phyloP scores from a whole-genome alignment of 2,797 vertebrate species.

The Sebastes kiyomatsui region DNA sequence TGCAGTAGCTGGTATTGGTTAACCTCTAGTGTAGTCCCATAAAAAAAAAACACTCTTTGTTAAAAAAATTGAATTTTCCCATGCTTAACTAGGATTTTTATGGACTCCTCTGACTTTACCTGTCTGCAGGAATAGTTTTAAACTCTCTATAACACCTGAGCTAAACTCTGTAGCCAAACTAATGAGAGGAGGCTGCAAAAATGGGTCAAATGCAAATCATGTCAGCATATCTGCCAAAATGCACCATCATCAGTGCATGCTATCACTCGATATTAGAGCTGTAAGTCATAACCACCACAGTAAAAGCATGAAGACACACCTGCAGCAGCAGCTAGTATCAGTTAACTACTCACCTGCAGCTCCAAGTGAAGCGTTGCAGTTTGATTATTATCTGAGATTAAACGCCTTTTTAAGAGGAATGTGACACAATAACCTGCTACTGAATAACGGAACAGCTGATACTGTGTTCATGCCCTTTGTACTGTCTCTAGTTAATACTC shows the following conservation, averaged over 20 bases:
- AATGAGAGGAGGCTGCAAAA: no score
- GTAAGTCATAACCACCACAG: no score
- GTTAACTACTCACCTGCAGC: conserved; percentile 35
- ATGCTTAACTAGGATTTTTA: no score
- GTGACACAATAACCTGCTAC: neutral
- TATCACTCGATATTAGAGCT: no score
- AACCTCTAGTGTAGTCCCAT: no score
- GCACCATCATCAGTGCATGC: no score
- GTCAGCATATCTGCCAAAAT: no score
- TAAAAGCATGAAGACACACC: neutral
- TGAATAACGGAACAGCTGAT: neutral
- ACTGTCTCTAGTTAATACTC: conserved; percentile 28
- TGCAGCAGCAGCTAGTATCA: neutral
- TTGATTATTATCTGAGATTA: neutral
- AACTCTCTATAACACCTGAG: no score
- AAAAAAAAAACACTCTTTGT: no score
- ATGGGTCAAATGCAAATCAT: rapidly evolving
- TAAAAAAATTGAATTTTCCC: no score
- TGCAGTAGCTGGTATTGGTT: neutral
- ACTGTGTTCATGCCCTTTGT: conserved; percentile 40
- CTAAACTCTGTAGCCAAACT: rapidly evolving
- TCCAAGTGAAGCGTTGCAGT: neutral
- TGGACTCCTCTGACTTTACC: no score
- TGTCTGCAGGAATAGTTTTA: no score
- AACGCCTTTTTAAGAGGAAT: neutral